These are phyloP conservation scores for Phrynocephalus forsythii DNA, from an alignment of 2,797 vertebrate genomes.

Conservation along the genomic window DNA sequence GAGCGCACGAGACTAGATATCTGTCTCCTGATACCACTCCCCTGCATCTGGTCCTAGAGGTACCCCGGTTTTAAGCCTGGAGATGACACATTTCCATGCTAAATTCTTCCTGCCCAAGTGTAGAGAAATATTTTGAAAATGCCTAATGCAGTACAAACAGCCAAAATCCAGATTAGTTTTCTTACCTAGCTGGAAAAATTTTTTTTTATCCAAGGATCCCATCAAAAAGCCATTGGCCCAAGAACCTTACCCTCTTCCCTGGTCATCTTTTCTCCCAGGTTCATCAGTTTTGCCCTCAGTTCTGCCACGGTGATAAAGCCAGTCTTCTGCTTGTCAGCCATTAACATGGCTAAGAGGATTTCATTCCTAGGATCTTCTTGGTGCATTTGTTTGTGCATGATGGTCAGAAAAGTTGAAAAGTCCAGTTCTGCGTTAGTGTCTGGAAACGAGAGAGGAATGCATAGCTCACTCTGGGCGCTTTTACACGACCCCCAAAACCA, in stretches of 20 bases:
- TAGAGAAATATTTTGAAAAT: neutral
- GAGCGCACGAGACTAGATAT: no score
- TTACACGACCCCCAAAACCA: no score
- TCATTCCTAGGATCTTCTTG: constrained; percentile 92
- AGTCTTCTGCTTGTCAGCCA: constrained; percentile 91
- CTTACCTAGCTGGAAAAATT: no score
- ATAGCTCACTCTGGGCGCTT: accelerated
- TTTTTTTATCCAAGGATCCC: neutral
- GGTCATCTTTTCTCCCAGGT: constrained; percentile 91
- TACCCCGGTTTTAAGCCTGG: no score
- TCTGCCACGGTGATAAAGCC: constrained; percentile 86
- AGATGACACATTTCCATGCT: no score
- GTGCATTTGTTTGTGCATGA: constrained; percentile 92
- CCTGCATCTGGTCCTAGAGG: no score
- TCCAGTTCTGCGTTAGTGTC: constrained; percentile 87
- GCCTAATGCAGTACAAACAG: no score
- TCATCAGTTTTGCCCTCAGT: constrained; percentile 89
- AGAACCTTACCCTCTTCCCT: constrained; percentile 87
- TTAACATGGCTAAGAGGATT: constrained; percentile 90
- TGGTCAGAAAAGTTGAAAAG: constrained; percentile 93
- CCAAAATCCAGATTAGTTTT: no score
- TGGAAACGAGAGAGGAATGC: constrained; percentile 54
- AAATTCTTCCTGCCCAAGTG: no score
- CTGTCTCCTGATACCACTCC: no score
- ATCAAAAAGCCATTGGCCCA: neutral